A percentile compares a stretch with the other conserved stretches of the same genome.
These are phyloP conservation scores for Lepas anatifera DNA, from an alignment of 2,888 invertebrate genomes.

Conservation along the genomic window DNA sequence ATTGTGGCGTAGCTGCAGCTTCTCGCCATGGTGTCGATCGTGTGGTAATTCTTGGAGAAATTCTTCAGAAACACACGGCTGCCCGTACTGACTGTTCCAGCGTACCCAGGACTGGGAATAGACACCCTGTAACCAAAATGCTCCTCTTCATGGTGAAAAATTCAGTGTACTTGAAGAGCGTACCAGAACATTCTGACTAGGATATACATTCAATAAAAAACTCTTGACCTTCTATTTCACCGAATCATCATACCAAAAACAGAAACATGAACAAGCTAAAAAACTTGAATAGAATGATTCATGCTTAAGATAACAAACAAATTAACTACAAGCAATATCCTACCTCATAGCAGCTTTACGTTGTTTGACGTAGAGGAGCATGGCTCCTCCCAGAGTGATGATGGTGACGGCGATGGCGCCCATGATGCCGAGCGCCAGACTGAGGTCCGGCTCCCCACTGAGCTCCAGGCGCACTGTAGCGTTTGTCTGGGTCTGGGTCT, in stretches of 20 bases:
- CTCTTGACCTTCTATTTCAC: too few species aligned
- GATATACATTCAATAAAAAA: too few species aligned
- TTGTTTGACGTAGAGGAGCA: not conserved
- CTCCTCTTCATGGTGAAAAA: too few species aligned
- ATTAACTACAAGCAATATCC: too few species aligned
- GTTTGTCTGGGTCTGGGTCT: not conserved
- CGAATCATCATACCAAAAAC: too few species aligned
- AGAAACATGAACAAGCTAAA: too few species aligned
- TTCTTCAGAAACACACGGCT: not conserved
- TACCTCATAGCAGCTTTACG: not conserved
- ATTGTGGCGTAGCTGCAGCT: conserved; percentile 73
- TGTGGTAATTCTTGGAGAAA: not conserved
- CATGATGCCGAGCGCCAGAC: not conserved
- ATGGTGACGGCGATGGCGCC: conserved; percentile 3
- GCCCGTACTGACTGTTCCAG: not conserved
- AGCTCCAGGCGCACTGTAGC: not conserved
- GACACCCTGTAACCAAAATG: too few species aligned
- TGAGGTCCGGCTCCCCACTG: not conserved
- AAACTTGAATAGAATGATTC: too few species aligned
- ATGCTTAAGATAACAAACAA: too few species aligned
- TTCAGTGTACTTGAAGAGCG: too few species aligned
- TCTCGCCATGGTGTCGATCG: conserved; percentile 30
- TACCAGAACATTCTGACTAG: too few species aligned
- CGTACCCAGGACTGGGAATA: not conserved
- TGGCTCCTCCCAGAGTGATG: not conserved